Percentiles rank a stretch among this genome's conserved stretches.
phyloP scores from a whole-genome alignment of 2,113 vertebrate genomes.

The Dromiciops gliroides region DNA sequence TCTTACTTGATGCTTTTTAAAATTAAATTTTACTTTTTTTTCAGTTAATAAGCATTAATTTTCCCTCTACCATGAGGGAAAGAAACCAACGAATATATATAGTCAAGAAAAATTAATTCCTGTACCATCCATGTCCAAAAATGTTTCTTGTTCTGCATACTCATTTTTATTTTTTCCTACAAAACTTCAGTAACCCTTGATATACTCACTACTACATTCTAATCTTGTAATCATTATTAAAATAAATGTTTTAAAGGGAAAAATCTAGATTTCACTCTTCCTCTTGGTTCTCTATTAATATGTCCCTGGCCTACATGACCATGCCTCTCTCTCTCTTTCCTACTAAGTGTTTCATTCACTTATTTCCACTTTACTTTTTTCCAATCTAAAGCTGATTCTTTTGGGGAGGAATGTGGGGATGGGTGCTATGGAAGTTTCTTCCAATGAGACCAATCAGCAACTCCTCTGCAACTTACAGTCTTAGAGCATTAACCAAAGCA shows the following conservation, averaged over 20 bases:
- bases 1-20: background rate
- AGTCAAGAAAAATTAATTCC: background rate
- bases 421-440: background rate
- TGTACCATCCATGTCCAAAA: background rate
- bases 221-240: background rate
- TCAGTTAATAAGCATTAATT: background rate
- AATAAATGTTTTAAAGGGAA: background rate
- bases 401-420: background rate
- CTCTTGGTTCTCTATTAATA: background rate
- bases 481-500: background rate
- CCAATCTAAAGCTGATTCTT: background rate
- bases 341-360: fast-evolving
- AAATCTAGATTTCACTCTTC: background rate
- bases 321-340: background rate
- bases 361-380: background rate
- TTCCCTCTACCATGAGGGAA: background rate
- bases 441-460: no score
- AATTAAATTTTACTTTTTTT: background rate
- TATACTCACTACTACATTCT: background rate
- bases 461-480: background rate
- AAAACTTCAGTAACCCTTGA: background rate
- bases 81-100: background rate
- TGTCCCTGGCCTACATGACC: background rate
- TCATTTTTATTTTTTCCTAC: background rate
- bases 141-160: background rate